phyloP scores from a whole-genome alignment of 2,113 vertebrate genomes.

The Camelus bactrianus region DNA sequence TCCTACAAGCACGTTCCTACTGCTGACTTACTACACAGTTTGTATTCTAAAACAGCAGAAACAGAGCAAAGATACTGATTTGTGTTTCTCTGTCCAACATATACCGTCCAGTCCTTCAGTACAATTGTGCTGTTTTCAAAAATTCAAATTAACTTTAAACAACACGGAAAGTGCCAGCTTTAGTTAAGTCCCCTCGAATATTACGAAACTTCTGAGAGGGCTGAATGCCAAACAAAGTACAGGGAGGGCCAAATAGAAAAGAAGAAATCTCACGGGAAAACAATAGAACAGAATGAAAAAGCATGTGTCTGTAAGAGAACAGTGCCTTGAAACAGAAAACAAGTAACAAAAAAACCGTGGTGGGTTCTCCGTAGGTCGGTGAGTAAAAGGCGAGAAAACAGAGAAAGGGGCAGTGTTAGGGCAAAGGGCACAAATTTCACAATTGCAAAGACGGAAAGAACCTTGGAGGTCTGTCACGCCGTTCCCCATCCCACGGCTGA shows the following conservation, averaged over 20 bases:
- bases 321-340: background rate
- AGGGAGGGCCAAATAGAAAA: background rate
- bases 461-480: background rate
- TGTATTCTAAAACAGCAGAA: background rate
- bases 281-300: background rate
- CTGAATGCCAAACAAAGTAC: background rate
- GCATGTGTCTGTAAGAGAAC: background rate
- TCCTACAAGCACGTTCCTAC: background rate
- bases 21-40: background rate
- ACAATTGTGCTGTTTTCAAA: background rate
- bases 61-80: background rate
- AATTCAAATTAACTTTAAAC: background rate
- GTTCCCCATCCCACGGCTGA: no score
- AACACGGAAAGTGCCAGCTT: background rate
- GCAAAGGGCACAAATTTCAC: background rate
- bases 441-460: background rate
- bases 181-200: background rate
- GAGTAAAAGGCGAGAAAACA: background rate
- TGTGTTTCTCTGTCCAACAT: background rate
- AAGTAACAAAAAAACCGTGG: background rate
- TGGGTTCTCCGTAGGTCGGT: background rate
- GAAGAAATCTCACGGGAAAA: background rate
- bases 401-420: background rate
- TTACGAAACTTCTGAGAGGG: background rate
- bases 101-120: background rate